Evolutionary conservation across 2,113 vertebrate species (phyloP).

Genomic region (Pterophyllum scalare): DNA sequence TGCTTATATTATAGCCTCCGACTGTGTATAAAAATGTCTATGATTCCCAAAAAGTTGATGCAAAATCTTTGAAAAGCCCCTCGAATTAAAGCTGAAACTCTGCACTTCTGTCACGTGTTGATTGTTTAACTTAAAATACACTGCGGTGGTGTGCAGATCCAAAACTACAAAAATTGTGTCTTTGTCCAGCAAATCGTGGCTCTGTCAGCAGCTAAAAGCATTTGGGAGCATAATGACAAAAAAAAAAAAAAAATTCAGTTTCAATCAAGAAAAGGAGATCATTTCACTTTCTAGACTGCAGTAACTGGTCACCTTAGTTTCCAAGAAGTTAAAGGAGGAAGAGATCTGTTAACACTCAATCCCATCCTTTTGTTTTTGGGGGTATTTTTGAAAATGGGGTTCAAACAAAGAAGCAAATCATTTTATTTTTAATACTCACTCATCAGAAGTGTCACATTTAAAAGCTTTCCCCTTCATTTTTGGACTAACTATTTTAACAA

Average conservation of each 20-base stretch:
- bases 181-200: too few relatives aligned
- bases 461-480: not conserved
- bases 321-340: not conserved
- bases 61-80: not conserved
- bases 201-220: not conserved
- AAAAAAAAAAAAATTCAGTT: not conserved
- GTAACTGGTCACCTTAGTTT: not conserved
- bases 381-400: too few relatives aligned
- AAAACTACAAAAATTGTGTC: too few relatives aligned
- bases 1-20: too few relatives aligned
- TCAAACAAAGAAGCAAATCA: not conserved
- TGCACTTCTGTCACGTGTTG: too few relatives aligned
- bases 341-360: not conserved
- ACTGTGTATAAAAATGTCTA: too few relatives aligned
- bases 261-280: not conserved
- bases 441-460: not conserved
- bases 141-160: too few relatives aligned
- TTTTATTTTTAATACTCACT: not conserved
- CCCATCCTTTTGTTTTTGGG: not conserved
- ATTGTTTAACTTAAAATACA: too few relatives aligned
- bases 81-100: not conserved
- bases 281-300: not conserved
- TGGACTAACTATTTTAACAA: too few relatives aligned
- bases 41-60: too few relatives aligned
- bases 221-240: not conserved